Base-by-base conservation (phyloP, 2,888 invertebrate species). In the Habroteleia sp. region DNA sequence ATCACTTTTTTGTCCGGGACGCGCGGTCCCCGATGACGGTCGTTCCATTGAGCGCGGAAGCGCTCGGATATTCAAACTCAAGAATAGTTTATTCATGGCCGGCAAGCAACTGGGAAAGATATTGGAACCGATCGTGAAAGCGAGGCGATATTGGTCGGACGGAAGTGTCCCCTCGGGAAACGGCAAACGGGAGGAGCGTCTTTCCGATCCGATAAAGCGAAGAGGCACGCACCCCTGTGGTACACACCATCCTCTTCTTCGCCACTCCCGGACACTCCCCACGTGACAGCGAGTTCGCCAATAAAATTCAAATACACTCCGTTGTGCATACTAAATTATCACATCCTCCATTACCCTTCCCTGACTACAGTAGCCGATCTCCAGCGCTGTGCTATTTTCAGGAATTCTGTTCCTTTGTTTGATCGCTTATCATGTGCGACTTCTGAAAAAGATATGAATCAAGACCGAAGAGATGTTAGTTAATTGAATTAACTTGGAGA, bases 281-380 rank as follows among this genome's bases (percentile, higher is more conserved):
- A 77, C 83, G 83, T 82, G 83, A 84, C 85, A 83, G 80, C 82
- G 74, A 81, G 78, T 79, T 83, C 83, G 81, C 87, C 87, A 85
- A 88, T 88, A 88, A 88, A 88, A 88, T 88, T 88, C 88, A 87
- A 88, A 88, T 88, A 88, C 87, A 87, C 87, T 88, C 85, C 81
- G 80, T 82, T 85, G 83, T 84, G 87, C 87, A 88, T 88, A 87
- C 87, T 86, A 85, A 88, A 87, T 88, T 87, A 88, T 85, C 87
- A 86, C 87, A 84, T 85, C 85, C 85, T 87, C 87, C 87, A 86
- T 87, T 87, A 87, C 85, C 85, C 81, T 82, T 77, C 78, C 80
- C 77, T 74, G 74, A 27, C 60, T 23, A 10, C 50, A 31, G 63
- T 65, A 65, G 39, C 41, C 54, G 73, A 69, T 56, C 65, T 17